These are phyloP conservation scores for Spisula solida DNA, from an alignment of 2,888 invertebrate species.

Conservation along the genomic window DNA sequence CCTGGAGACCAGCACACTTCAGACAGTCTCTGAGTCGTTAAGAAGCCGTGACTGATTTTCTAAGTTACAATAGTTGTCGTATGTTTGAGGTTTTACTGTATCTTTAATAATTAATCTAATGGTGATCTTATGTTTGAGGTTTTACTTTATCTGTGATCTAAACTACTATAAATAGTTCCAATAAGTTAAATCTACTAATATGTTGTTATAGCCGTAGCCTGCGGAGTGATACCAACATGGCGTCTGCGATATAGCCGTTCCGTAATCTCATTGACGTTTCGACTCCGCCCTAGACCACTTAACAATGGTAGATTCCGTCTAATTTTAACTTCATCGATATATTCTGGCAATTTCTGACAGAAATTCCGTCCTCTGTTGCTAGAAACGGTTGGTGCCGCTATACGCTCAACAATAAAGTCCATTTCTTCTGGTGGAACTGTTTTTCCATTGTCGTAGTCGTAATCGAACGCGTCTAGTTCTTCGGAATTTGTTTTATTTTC, in stretches of 20 bases:
- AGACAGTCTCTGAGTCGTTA: too few species aligned
- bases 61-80: too few species aligned
- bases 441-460: conserved; percentile 71
- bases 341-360: conserved; percentile 66
- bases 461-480: conserved; percentile 73
- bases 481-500: conserved; percentile 63
- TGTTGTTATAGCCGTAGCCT: conserved; percentile 65
- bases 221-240: conserved; percentile 52
- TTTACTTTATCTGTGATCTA: too few species aligned
- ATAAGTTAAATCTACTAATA: conserved; percentile 39
- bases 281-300: conserved; percentile 73
- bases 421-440: conserved; percentile 73
- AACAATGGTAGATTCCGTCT: conserved; percentile 73
- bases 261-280: conserved; percentile 73
- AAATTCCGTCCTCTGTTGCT: conserved; percentile 50
- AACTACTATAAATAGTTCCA: background rate
- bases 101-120: too few species aligned
- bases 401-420: conserved; percentile 72
- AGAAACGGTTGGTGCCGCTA: conserved; percentile 67
- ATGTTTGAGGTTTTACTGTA: too few species aligned
- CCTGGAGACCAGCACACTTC: too few species aligned
- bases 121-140: too few species aligned
- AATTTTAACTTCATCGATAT: conserved; percentile 75
- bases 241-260: conserved; percentile 69
- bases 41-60: too few species aligned